phyloP scores from a whole-genome alignment of 2,888 invertebrate genomes.

The Scaptomyza tumidula region DNA sequence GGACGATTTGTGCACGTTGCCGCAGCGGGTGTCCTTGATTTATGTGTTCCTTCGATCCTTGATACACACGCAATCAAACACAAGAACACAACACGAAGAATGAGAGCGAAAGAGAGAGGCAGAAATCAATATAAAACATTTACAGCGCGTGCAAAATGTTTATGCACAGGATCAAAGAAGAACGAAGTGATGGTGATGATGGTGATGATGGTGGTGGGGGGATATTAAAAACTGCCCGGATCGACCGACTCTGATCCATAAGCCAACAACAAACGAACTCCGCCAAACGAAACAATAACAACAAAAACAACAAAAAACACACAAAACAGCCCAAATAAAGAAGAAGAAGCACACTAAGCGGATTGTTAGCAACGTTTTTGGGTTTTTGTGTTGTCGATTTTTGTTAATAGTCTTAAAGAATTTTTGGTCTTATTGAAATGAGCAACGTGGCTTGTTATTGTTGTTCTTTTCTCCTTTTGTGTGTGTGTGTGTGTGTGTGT shows the following conservation, averaged over 20 bases:
- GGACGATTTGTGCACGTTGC: slow-evolving; percentile 68
- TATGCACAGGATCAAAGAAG: slow-evolving; percentile 30
- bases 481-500: slow-evolving; percentile 26
- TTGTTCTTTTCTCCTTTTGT: background rate
- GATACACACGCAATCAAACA: slow-evolving; percentile 70
- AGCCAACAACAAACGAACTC: slow-evolving; percentile 57
- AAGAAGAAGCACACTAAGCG: slow-evolving; percentile 51
- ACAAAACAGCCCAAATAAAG: slow-evolving; percentile 16
- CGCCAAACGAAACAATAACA: slow-evolving; percentile 28
- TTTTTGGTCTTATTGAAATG: slow-evolving; percentile 70
- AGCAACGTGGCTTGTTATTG: slow-evolving; percentile 48
- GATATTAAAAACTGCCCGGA: slow-evolving; percentile 6
- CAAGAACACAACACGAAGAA: slow-evolving; percentile 24
- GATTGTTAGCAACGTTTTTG: slow-evolving; percentile 58
- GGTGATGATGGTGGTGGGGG: background rate
- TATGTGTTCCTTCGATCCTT: slow-evolving; percentile 63
- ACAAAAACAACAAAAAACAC: slow-evolving; percentile 30
- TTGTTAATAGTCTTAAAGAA: slow-evolving; percentile 70
- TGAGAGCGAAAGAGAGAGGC: slow-evolving; percentile 5
- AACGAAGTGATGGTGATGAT: background rate
- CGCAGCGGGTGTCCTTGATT: slow-evolving; percentile 79
- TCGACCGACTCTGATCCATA: slow-evolving; percentile 32
- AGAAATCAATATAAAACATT: slow-evolving; percentile 45
- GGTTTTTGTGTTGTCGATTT: slow-evolving; percentile 5
- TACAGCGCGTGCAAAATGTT: slow-evolving; percentile 72